Evolutionary conservation across 2,113 vertebrate species (phyloP).

Genomic region (Alaudala cheleensis): DNA sequence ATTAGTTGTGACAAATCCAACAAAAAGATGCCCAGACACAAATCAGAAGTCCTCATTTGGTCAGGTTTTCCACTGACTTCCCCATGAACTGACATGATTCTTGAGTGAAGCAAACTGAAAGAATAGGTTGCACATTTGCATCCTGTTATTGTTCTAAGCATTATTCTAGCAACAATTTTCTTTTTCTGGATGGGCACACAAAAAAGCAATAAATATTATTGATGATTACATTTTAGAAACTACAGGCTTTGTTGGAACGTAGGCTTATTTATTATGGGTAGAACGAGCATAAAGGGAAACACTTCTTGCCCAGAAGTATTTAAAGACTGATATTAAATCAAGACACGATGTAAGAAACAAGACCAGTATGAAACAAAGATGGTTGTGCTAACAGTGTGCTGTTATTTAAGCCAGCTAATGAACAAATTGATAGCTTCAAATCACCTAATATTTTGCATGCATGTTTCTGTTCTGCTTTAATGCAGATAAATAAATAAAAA

Average conservation of each 20-base stretch:
- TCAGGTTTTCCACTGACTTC: not conserved
- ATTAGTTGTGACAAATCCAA: not conserved
- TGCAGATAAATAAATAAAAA: not conserved
- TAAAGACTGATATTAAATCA: constrained; percentile 20
- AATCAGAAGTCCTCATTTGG: constrained; percentile 10
- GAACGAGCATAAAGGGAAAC: not conserved
- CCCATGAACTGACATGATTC: not conserved
- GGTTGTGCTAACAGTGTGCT: not conserved
- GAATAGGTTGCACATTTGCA: not conserved
- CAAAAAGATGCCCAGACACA: not conserved
- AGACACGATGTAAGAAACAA: not conserved
- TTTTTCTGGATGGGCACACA: constrained; percentile 13
- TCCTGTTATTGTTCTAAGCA: not conserved
- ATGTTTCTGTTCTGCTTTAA: not conserved
- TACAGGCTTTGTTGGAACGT: not conserved
- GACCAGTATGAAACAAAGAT: not conserved
- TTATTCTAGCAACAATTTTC: constrained; percentile 6
- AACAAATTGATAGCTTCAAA: not conserved
- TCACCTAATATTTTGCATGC: not conserved
- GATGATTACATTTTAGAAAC: not conserved
- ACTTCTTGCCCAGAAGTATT: constrained; percentile 3
- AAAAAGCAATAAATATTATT: not conserved
- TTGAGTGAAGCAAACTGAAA: not conserved
- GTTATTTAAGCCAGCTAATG: not conserved
- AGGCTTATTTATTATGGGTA: not conserved